phyloP scores from a whole-genome alignment of 35 echinoderm and acorn worm genomes.

The Stichopus chloronotus region DNA sequence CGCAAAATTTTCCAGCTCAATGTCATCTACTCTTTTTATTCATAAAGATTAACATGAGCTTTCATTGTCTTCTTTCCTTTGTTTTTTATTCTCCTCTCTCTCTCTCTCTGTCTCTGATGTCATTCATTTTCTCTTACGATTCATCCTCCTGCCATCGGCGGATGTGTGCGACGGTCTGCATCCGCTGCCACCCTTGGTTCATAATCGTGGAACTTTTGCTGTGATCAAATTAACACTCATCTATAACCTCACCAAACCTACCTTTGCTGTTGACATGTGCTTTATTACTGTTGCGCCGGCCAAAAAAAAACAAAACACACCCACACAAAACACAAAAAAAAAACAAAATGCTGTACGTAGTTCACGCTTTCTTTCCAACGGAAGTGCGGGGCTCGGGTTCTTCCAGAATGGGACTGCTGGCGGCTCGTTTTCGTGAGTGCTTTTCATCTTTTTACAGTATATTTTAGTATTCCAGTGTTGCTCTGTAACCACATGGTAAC shows the following conservation, averaged over 20 bases:
- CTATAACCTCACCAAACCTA: conserved; percentile 36
- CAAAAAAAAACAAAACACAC: too few relatives aligned
- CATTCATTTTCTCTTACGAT: too few relatives aligned
- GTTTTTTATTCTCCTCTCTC: conserved; percentile 17
- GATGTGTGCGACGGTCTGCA: neutral
- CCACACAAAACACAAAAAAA: too few relatives aligned
- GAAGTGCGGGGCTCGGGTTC: conserved; percentile 17
- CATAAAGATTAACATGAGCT: too few relatives aligned
- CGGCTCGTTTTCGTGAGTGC: conserved; percentile 13
- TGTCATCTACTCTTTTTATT: too few relatives aligned
- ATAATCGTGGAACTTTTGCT: conserved; percentile 21
- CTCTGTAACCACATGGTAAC: too few relatives aligned
- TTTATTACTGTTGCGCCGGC: too few relatives aligned
- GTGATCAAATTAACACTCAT: conserved; percentile 33
- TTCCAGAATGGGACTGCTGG: conserved; percentile 29
- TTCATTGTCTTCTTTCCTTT: neutral
- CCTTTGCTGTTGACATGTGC: neutral
- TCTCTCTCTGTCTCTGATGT: neutral
- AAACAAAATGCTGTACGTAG: neutral
- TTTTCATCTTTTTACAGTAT: conserved; percentile 11
- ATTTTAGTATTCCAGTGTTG: neutral
- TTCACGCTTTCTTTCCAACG: conserved; percentile 22
- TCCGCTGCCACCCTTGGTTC: neutral
- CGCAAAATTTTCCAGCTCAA: too few relatives aligned
- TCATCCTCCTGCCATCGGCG: too few relatives aligned